Evolutionary conservation across 2,113 vertebrate genomes (phyloP).

Genomic region (Puma concolor): DNA sequence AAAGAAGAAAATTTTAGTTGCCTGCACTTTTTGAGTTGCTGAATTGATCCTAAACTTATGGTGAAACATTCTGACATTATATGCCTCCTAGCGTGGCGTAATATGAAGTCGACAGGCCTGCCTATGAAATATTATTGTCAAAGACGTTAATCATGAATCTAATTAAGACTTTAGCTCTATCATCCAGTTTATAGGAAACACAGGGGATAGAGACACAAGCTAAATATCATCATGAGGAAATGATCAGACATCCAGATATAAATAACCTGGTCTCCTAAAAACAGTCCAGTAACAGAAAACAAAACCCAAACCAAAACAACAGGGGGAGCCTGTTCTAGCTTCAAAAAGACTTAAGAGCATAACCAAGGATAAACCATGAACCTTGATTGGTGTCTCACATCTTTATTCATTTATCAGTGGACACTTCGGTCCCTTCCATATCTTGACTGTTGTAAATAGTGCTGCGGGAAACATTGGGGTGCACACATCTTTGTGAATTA

Average conservation of each 20-base stretch:
- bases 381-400: not conserved
- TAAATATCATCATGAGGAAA: not conserved
- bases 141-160: not conserved
- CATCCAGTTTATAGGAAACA: not conserved
- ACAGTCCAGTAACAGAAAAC: not conserved
- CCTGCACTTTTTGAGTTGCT: slow-evolving; percentile 54
- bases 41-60: not conserved
- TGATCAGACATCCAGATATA: not conserved
- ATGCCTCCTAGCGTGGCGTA: not conserved
- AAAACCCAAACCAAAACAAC: not conserved
- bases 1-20: slow-evolving; percentile 68
- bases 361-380: not conserved
- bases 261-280: not conserved
- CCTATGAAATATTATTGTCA: not conserved
- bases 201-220: not conserved
- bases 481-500: not conserved
- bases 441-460: not conserved
- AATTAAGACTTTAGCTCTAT: not conserved
- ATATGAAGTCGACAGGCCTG: not conserved
- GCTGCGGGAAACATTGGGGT: not conserved
- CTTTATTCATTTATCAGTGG: not conserved
- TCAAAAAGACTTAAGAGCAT: not conserved
- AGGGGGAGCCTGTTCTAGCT: not conserved
- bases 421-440: not conserved
- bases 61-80: not conserved